Percentiles rank a stretch among this genome's conserved stretches.
Conservation (phyloP, 2,113 vertebrate genomes). For the Tachycineta bicolor region DNA sequence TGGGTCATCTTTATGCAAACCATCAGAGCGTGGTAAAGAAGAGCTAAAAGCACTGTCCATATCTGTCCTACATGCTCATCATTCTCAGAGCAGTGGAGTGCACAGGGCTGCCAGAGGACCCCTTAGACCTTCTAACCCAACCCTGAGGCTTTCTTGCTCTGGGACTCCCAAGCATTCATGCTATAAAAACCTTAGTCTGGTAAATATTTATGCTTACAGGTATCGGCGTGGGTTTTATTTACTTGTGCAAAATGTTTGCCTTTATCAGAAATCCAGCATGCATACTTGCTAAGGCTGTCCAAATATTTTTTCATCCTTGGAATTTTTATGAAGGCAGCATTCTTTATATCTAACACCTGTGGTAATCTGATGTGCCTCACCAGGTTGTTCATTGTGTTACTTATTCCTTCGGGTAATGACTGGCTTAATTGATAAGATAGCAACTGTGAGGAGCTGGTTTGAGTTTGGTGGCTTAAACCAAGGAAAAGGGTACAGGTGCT, state of each 20-base stretch:
- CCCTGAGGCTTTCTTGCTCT: neutral
- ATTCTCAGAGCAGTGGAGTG: neutral
- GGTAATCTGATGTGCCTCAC: neutral
- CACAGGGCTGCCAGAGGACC: neutral
- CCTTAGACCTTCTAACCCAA: neutral
- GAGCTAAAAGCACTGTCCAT: neutral
- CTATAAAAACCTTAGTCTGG: neutral
- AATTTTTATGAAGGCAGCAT: neutral
- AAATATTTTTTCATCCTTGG: neutral
- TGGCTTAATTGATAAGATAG: neutral
- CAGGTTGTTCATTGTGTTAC: neutral
- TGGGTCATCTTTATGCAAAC: neutral
- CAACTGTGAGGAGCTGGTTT: neutral
- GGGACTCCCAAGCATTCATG: neutral
- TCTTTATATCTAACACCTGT: neutral
- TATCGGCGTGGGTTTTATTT: neutral
- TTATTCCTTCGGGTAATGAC: neutral
- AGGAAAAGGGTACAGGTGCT: neutral
- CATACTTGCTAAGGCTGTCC: neutral
- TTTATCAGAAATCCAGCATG: neutral
- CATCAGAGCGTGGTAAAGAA: neutral
- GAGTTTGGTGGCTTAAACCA: neutral
- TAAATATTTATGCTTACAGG: neutral
- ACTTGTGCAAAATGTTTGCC: neutral
- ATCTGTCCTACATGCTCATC: rapidly evolving